A percentile compares a stretch with the other conserved stretches of the same genome.
phyloP scores from a whole-genome alignment of 2,888 invertebrate genomes.

The Blastobasis adustella region DNA sequence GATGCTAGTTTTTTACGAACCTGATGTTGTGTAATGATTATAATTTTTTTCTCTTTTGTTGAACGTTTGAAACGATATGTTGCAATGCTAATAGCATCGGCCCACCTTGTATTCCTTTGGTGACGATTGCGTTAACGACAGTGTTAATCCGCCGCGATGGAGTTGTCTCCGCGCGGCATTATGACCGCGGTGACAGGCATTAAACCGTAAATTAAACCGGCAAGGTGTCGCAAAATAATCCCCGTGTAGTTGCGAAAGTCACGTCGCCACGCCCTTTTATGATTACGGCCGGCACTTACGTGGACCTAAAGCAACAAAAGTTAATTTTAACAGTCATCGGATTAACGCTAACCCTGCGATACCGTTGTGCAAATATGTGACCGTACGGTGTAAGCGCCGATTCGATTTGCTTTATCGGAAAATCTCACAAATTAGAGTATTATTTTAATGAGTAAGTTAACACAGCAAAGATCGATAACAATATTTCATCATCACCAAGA shows the following conservation, averaged over 20 bases:
- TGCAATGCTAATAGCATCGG: too few relatives aligned
- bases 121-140: slow-evolving; percentile 29
- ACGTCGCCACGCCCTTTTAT: slow-evolving; percentile 44
- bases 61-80: too few relatives aligned
- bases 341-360: slow-evolving; percentile 38
- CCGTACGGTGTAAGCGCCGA: too few relatives aligned
- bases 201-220: slow-evolving; percentile 44
- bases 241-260: slow-evolving; percentile 35
- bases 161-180: slow-evolving; percentile 43
- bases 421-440: too few relatives aligned
- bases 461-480: too few relatives aligned
- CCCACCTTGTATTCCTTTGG: too few relatives aligned
- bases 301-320: slow-evolving; percentile 47
- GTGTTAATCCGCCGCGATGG: slow-evolving; percentile 53
- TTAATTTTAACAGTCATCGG: slow-evolving; percentile 56
- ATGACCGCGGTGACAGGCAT: slow-evolving; percentile 61
- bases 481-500: too few relatives aligned
- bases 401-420: too few relatives aligned
- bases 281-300: slow-evolving; percentile 39
- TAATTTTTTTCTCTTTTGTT: too few relatives aligned
- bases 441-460: too few relatives aligned
- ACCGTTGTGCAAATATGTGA: slow-evolving; percentile 21
- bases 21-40: too few relatives aligned
- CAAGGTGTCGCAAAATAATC: slow-evolving; percentile 62
- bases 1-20: too few relatives aligned